Base-by-base conservation (phyloP, 2,888 invertebrate species). In the Acronicta leporina region DNA sequence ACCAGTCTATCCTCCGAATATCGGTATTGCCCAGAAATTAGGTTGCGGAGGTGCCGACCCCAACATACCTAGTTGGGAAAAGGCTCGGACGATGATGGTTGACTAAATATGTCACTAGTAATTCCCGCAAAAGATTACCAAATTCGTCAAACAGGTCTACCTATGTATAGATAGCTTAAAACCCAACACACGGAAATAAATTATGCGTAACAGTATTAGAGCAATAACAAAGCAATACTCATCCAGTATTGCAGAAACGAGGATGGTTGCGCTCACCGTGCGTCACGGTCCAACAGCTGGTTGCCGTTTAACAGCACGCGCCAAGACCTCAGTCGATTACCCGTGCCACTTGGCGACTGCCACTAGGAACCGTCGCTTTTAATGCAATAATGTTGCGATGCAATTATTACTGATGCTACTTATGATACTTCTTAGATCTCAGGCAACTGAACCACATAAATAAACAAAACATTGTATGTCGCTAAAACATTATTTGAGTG, bases 281-380 rank as follows among this genome's bases (percentile, higher is more conserved):
- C 84, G 89, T 89, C 85, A 90, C 86, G 91, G 82, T 90, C 89
- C 87, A 92, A 81, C 90, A 88, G 88, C 79, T 84, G 81, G 71
- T 85, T 82, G 84, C 83, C 82, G 83, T 84, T 85, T 83, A 81
- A 70, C 72, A 82, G 83, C 86, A 87, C 84, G 85, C 86, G 82
- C 81, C 85, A 85, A 83, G 84, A 84, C 81, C 80, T 64, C 65
- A 79, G 68, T 70, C 73, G 68, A 68, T 77, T 79, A 72, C 73
- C 73, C 79, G 75, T 75, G 77, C 79, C 78, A 78, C 66, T 72
- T 77, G 63, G 73, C 75, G 75, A 66, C 63, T 68, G 64, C 80
- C 71, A 80, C 80, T 80, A 81, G 73, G 76, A 80, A 68, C 50
- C 55, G 63, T 60, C 50, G 51, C 40, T 45, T 61, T 45, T 45